phyloP scores from a whole-genome alignment of 2,113 vertebrate species.

The Cariama cristata region DNA sequence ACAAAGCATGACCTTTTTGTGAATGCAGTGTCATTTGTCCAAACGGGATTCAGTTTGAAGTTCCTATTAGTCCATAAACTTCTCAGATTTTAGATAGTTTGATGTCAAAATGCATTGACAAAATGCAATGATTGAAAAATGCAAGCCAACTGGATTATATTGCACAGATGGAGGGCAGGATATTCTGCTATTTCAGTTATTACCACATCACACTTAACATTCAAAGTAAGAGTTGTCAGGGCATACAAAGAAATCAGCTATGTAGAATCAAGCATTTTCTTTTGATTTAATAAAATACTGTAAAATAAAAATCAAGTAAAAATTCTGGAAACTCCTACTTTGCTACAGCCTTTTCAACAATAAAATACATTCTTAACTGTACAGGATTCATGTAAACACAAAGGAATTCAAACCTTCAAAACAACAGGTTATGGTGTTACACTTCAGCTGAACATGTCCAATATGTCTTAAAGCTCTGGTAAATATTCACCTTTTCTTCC shows the following conservation, averaged over 20 bases:
- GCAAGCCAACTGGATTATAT: background rate
- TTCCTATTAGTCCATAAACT: background rate
- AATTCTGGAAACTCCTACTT: background rate
- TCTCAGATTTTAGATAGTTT: background rate
- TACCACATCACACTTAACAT: background rate
- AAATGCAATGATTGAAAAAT: background rate
- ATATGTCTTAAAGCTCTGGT: background rate
- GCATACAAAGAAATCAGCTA: background rate
- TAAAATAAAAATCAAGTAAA: background rate
- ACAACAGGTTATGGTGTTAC: background rate
- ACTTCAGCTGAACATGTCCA: background rate
- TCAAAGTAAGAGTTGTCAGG: background rate
- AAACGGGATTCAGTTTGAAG: background rate
- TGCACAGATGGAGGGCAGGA: background rate
- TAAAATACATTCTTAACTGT: background rate
- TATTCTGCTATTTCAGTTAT: background rate
- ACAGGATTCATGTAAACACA: background rate
- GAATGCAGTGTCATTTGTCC: background rate
- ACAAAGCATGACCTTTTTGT: background rate
- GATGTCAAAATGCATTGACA: background rate
- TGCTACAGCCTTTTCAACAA: background rate
- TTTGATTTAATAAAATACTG: background rate
- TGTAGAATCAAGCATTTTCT: background rate
- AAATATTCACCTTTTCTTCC: conserved; percentile 77
- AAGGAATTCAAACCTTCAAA: background rate